Evolutionary conservation across 2,888 invertebrate species (phyloP).

Genomic region (Yponomeuta cagnagella): DNA sequence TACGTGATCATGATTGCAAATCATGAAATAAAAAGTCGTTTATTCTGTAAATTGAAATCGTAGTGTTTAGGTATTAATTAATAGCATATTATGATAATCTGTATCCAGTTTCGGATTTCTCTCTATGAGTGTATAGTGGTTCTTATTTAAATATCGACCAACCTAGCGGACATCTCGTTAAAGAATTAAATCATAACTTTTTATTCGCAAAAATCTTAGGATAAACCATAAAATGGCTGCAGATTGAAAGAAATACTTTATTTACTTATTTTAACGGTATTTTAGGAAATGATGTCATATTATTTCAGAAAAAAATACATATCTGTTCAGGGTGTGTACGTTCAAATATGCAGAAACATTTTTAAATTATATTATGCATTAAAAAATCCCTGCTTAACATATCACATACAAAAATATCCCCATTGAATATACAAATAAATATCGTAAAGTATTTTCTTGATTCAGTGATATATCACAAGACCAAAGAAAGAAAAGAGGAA

Average conservation of each 20-base stretch:
- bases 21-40: slow-evolving; percentile 64
- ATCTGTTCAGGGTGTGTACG: slow-evolving; percentile 59
- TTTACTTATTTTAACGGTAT: slow-evolving; percentile 55
- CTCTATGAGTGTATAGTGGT: slow-evolving; percentile 75
- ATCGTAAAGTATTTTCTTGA: slow-evolving; percentile 37
- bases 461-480: slow-evolving; percentile 71
- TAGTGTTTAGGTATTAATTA: slow-evolving; percentile 66
- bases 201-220: slow-evolving; percentile 49
- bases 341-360: slow-evolving; percentile 23
- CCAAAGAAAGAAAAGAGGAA: slow-evolving; percentile 61
- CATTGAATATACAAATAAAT: slow-evolving; percentile 21
- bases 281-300: slow-evolving; percentile 56
- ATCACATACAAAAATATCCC: slow-evolving; percentile 58
- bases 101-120: slow-evolving; percentile 75
- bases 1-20: slow-evolving; percentile 72
- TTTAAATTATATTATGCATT: slow-evolving; percentile 5
- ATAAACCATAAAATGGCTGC: slow-evolving; percentile 74
- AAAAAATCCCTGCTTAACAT: slow-evolving; percentile 45
- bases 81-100: slow-evolving; percentile 65
- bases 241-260: slow-evolving; percentile 67
- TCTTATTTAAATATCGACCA: slow-evolving; percentile 75
- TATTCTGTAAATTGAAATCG: slow-evolving; percentile 62
- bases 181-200: slow-evolving; percentile 67
- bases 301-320: slow-evolving; percentile 50
- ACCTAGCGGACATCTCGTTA: slow-evolving; percentile 72